Evolutionary conservation across 2,888 invertebrate species (phyloP).

Genomic region (Halocaridina rubra): DNA sequence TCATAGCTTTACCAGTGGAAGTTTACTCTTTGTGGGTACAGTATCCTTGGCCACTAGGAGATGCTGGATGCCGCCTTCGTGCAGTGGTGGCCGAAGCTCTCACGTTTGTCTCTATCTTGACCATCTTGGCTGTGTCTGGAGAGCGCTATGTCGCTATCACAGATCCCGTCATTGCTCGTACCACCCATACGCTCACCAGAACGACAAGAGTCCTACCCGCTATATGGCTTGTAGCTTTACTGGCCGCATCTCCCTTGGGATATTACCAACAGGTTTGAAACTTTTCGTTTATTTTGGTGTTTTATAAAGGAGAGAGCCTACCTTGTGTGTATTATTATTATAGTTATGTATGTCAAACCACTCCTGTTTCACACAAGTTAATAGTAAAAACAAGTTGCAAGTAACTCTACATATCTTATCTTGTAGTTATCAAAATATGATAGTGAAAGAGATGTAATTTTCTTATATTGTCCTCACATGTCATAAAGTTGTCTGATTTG

Average conservation of each 20-base stretch:
- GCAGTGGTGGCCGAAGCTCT: constrained; percentile 49
- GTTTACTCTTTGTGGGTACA: constrained; percentile 49
- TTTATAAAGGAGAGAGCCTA: too few species aligned
- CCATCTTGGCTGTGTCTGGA: constrained; percentile 51
- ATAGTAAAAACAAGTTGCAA: too few species aligned
- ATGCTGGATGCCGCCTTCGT: constrained; percentile 36
- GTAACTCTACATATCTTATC: too few species aligned
- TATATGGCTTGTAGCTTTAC: constrained; percentile 49
- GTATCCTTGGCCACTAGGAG: constrained; percentile 51
- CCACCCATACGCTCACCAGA: constrained; percentile 46
- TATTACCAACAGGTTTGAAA: constrained; percentile 48
- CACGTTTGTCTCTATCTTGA: constrained; percentile 45
- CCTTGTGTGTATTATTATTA: too few species aligned
- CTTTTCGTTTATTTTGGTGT: too few species aligned
- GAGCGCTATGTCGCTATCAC: constrained; percentile 58
- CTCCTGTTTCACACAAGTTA: too few species aligned
- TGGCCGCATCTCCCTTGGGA: constrained; percentile 44
- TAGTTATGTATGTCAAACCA: too few species aligned
- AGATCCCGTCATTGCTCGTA: constrained; percentile 49
- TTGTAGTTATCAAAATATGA: too few species aligned
- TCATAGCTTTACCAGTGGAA: constrained; percentile 41
- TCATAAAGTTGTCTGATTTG: too few species aligned
- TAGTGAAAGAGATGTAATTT: too few species aligned
- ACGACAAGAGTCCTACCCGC: constrained; percentile 41
- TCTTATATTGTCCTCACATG: too few species aligned